Evolutionary conservation across 1,140 invertebrate species (phyloP).

Genomic region (Hesperophylax magnus): DNA sequence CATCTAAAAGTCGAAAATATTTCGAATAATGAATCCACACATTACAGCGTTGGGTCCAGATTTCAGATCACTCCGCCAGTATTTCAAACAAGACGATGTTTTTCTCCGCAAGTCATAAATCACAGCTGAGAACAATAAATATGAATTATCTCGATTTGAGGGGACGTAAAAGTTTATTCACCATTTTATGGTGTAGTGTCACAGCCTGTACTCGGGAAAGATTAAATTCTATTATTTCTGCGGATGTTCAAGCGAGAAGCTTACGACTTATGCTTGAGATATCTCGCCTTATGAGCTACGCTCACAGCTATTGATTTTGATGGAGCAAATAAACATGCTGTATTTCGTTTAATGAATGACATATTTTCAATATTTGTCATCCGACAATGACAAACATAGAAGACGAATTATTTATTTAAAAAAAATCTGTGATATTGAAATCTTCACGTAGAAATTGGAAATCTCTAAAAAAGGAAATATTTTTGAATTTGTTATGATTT

Average conservation of each 20-base stretch:
- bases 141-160: slow-evolving; percentile 2
- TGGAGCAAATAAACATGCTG: neutral
- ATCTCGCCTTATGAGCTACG: slow-evolving; percentile 18
- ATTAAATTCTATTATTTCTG: slow-evolving; percentile 32
- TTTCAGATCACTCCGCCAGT: too few relatives aligned
- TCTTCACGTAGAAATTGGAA: too few relatives aligned
- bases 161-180: neutral
- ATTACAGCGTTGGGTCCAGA: too few relatives aligned
- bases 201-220: neutral
- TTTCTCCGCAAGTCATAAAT: too few relatives aligned
- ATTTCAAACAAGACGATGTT: too few relatives aligned
- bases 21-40: too few relatives aligned
- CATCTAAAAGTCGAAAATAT: too few relatives aligned
- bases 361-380: neutral
- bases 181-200: neutral
- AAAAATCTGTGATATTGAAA: too few relatives aligned
- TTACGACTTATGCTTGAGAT: slow-evolving; percentile 16
- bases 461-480: too few relatives aligned
- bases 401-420: too few relatives aligned
- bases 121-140: neutral
- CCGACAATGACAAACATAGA: neutral
- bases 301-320: slow-evolving; percentile 9
- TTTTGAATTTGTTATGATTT: too few relatives aligned
- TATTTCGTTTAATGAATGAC: slow-evolving; percentile 12
- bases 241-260: slow-evolving; percentile 22